Evolutionary conservation across 1,140 invertebrate genomes (phyloP), one percentile per base, ranked within the genome.

Genomic region (Tetragnatha versicolor): DNA sequence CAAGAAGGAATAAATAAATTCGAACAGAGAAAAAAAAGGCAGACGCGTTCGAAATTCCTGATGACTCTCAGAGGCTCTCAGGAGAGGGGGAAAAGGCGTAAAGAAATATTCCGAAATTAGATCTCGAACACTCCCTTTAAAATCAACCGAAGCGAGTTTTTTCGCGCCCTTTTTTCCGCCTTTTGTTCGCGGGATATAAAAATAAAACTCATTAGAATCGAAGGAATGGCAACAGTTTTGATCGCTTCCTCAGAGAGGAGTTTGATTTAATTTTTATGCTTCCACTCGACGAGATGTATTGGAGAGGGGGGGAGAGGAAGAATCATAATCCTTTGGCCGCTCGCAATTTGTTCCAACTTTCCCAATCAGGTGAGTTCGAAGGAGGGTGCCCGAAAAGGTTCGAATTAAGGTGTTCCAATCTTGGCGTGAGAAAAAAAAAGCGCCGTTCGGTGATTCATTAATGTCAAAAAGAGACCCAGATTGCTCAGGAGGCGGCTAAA

Each of bases 341-440:
- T 20, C 37, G 58, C 61, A 77, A 77, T 77, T 77, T 77, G 73
- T 63, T 39, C 66, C 61, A 51, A 65, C 55, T 77, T 77, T 42
- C 61, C 42, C 73, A 77, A 77, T 77, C 73, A 77, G 60, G 60
- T 53, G 27, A 9, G 35, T 53, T 33, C 25, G n/a, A 20, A 31
- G 22, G 31, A 31, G 58, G 39, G 33, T 39, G 37, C 27, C 14
- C 12, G 25, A 47, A 25, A 31, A 66, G 17, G 37, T 58, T 75
- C 55, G 72, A 77, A 65, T 77, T 65, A 77, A 65, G 73, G 60
- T 25, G 29, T 77, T 77, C 47, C 73, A 77, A 77, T 77, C 73
- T 77, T 20, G 22, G 31, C 3, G 25, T 17, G 42, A 49, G 17
- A 27, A 55, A 37, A 10, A 49, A 33, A 45, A 31, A 68, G 37